Base-by-base conservation (phyloP, 2,797 vertebrate species). In the Oreochromis grahami region DNA sequence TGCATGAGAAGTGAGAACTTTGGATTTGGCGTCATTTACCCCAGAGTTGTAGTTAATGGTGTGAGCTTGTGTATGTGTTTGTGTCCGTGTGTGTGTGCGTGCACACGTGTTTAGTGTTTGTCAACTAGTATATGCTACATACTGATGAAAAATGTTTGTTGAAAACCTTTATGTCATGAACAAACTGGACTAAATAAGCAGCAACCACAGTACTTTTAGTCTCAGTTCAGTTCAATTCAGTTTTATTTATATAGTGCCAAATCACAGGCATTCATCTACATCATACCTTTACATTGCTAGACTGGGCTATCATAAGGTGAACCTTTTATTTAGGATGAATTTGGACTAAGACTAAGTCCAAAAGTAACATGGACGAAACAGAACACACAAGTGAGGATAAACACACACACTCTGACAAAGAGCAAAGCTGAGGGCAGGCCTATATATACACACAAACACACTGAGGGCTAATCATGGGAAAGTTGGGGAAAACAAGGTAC, bases 1-100 rank as follows among this genome's bases (percentile, higher is more conserved):
- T 89, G 74, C 76, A 80, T 81, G 79, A 85, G 81, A 92, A 88
- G 89, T 88, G 88, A 87, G 83, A 90, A 87, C 87, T 90, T 88
- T 85, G 79, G 58, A 77, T 81, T 80, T 82, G 79, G 83, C 76
- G 13, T 74, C 4, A 43, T n/a, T 89, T 88, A 83, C 77, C 79
- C 58, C 85, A 8, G 77, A 85, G 84, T 83, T 82, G 38, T 72
- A 81, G 58, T 84, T 85, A 72, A 80, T 79, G 82, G 65, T 60
- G 83, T 77, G 76, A 86, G 58, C 84, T 82, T 86, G 58, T 58
- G 65, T 81, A 58, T 72, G 77, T 65, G 70, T 84, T 63, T 56
- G 72, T 82, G 48, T 32, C 52, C 80, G 43, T 77, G 81, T 86
- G 45, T 78, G 76, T 84, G 77, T 76, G 56, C n/a, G 29, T 55